These are phyloP conservation scores for Linepithema humile DNA, from an alignment of 1,140 invertebrate genomes.

Conservation along the genomic window DNA sequence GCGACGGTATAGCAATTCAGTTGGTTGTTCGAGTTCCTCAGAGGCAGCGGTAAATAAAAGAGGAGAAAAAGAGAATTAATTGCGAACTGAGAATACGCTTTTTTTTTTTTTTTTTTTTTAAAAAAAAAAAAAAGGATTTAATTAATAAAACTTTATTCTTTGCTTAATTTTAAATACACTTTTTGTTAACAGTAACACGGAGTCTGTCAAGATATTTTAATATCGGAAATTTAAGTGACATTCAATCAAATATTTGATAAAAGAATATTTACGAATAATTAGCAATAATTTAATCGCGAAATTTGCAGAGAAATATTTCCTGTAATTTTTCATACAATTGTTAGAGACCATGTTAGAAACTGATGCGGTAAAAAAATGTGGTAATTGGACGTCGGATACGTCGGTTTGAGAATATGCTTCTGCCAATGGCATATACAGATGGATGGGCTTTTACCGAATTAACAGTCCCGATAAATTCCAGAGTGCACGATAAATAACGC, in stretches of 20 bases:
- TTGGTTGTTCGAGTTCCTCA: constrained; percentile 16
- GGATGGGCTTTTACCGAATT: constrained; percentile 51
- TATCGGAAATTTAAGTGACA: background rate
- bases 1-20: background rate
- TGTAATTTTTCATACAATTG: too few relatives aligned
- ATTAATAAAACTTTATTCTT: background rate
- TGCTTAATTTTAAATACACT: background rate
- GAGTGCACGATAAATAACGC: constrained; percentile 48
- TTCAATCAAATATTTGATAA: background rate
- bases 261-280: background rate
- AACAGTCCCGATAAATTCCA: constrained; percentile 47
- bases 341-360: background rate
- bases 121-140: too few relatives aligned
- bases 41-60: background rate
- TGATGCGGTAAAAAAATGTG: background rate
- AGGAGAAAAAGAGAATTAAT: background rate
- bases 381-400: constrained; percentile 20
- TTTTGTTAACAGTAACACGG: background rate
- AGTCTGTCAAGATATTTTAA: background rate
- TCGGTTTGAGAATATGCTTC: constrained; percentile 38
- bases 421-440: constrained; percentile 4
- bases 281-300: background rate
- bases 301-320: background rate
- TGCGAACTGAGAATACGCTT: background rate
- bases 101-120: constrained; percentile 11